Base-by-base conservation (phyloP, 1,140 invertebrate species). In the Apolygus lucorum region DNA sequence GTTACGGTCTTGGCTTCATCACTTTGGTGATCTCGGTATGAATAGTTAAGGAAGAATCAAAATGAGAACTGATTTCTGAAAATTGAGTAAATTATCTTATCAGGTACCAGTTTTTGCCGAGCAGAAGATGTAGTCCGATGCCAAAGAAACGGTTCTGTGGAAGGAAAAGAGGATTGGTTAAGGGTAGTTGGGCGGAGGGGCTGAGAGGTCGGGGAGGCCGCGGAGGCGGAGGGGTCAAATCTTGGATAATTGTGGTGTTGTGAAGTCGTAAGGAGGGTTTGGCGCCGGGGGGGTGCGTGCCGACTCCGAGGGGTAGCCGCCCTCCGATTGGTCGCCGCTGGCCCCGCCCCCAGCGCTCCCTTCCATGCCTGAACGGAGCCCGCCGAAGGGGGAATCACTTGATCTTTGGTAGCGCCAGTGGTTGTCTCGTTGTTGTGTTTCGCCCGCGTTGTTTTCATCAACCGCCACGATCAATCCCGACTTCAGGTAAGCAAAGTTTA, bases 231-330 rank as follows among this genome's bases (percentile, higher is more conserved):
- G 54, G 54, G 54, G 54, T 11, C 54, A 59, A 59, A 59, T 59
- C 54, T 59, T 59, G 54, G 54, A 24, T 59, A 59, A 59, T 59
- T 59, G 54, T 24, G 54, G 54, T 59, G 54, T 59, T 59, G 54
- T 59, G 54, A 59, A 59, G 54, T 59, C 54, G 54, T 59, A 59
- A 59, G 54, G 54, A 59, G 54, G 11, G 54, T 21, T 59, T 21
- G 22, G 54, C 54, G 54, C 54, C 54, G 54, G 34, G 34, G 34
- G 34, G 34, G 34, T 42, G 34, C 34, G 34, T 42, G 34, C 34
- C 4, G 34, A 4, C 34, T 42, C 4, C 4, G 34, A 17, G 54
- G 54, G 54, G 54, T 11, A 24, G 54, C 8, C 54, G 54, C 8
- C 54, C 54, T 59, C 54, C 22, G 54, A 59, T 59, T 59, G 54